Percentiles rank a stretch among this genome's conserved stretches.
These are phyloP conservation scores for Nycteola revayana DNA, from an alignment of 2,888 invertebrate genomes.

Conservation along the genomic window DNA sequence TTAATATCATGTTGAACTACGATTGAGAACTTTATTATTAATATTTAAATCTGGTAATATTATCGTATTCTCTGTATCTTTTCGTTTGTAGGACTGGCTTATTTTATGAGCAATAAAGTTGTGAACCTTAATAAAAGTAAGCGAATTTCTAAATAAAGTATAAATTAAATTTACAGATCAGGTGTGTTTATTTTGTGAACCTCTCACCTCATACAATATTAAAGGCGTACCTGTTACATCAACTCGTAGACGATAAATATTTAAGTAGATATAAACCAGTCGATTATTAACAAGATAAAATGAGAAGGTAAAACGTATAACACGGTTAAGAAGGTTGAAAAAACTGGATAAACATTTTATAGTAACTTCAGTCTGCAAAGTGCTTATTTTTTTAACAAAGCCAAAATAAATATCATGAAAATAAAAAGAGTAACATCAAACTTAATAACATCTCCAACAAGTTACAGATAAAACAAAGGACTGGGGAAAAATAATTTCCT, in stretches of 20 bases:
- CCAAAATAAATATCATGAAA: neutral
- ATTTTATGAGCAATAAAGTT: conserved; percentile 45
- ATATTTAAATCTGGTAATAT: neutral
- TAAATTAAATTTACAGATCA: conserved; percentile 34
- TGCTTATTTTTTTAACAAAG: no score
- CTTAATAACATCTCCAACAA: conserved; percentile 42
- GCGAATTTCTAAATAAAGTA: conserved; percentile 43
- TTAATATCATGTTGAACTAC: no score
- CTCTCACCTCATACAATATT: conserved; percentile 11
- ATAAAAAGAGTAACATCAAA: conserved; percentile 21
- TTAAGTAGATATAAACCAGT: neutral
- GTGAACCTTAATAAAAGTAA: conserved; percentile 35
- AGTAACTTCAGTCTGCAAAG: no score
- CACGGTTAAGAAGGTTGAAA: no score
- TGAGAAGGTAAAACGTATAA: no score
- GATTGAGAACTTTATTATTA: no score
- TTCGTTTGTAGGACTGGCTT: conserved; percentile 26
- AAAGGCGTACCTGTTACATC: conserved; percentile 7
- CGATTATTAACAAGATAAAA: no score
- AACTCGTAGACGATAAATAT: conserved; percentile 6
- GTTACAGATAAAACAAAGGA: conserved; percentile 47
- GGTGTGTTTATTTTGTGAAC: conserved; percentile 20
- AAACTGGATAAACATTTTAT: no score
- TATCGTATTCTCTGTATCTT: conserved; percentile 25
- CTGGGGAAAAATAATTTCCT: conserved; percentile 58